Evolutionary conservation across 2,888 invertebrate species (phyloP), one percentile per base, ranked within the genome.

Genomic region (Drosophila quinaria): DNA sequence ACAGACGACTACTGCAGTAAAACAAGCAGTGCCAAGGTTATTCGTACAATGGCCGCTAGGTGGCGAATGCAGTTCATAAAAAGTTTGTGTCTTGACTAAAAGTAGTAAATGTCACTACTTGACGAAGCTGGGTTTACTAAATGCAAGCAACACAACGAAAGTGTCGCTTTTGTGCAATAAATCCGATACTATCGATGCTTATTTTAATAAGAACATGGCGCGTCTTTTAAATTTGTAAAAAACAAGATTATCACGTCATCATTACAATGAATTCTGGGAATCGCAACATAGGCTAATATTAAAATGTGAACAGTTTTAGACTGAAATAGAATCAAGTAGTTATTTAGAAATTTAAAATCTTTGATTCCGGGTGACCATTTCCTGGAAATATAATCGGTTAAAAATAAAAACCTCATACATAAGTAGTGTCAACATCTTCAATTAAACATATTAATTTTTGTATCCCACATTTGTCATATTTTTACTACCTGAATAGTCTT

Each of bases 61-160:
- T 54, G 69, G 44, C 58, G 69, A 37, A 15, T 0, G 17, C 17
- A 33, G 5, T 17, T 11, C 11, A 4, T 6, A 0, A 1, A 4
- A 1, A 59, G 67, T 9, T 42, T 39, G 22, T 33, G 49, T 33
- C 42, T 42, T 9, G 4, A n/a, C 59, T 67, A 17, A 22, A 8
- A 6, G 25, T 19, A 13, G 22, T 39, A 1, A 9, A 6, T 35
- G 46, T 15, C 33, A 13, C 5, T 15, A 37, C 25, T 61, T 17
- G 44, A 52, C 61, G 60, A 51, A 60, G 11, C 13, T 4, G n/a
- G 3, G 22, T 17, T 47, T 46, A 1, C 22, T 2, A 4, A 10
- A 1, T 9, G 2, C 9, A 15, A 25, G 17, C 54, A 17, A 55
- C 29, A n/a, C 25, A 29, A 29, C 54, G 41, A 55, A 22, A 6